These are phyloP conservation scores for Drosophila albomicans DNA, from an alignment of 1,140 invertebrate species.

Conservation along the genomic window DNA sequence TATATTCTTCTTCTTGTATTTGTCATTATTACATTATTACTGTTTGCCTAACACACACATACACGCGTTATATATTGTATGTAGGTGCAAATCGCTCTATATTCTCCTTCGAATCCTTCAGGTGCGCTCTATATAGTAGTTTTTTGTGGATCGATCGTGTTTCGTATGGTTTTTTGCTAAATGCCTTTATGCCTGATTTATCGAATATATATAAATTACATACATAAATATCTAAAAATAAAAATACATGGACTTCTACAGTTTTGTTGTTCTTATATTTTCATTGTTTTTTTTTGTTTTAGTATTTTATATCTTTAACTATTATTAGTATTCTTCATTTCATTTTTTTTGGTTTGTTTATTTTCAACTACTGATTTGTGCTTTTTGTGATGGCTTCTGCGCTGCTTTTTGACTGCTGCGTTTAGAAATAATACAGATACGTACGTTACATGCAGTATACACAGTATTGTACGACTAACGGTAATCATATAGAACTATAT, in stretches of 20 bases:
- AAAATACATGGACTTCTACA: conserved; percentile 75
- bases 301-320: conserved; percentile 32
- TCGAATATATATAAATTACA: conserved; percentile 76
- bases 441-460: conserved; percentile 32
- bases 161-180: conserved; percentile 58
- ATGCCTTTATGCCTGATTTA: conserved; percentile 78
- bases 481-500: conserved; percentile 45
- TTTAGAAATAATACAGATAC: conserved; percentile 42
- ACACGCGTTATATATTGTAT: conserved; percentile 16
- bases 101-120: conserved; percentile 29
- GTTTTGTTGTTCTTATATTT: conserved; percentile 23
- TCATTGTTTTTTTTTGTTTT: conserved; percentile 1
- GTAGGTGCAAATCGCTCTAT: conserved; percentile 18
- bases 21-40: conserved; percentile 60
- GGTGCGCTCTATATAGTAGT: conserved; percentile 38
- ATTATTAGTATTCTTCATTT: conserved; percentile 28
- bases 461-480: conserved; percentile 36
- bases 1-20: conserved; percentile 56
- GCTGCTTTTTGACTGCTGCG: conserved; percentile 60
- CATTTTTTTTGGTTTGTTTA: conserved; percentile 11
- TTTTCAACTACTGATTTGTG: conserved; percentile 74
- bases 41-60: conserved; percentile 44
- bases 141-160: conserved; percentile 14
- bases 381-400: conserved; percentile 78
- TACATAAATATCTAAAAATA: conserved; percentile 80